A percentile compares a stretch with the other conserved stretches of the same genome.
Conservation (phyloP, 2,113 vertebrate genomes). For the Dascyllus trimaculatus region DNA sequence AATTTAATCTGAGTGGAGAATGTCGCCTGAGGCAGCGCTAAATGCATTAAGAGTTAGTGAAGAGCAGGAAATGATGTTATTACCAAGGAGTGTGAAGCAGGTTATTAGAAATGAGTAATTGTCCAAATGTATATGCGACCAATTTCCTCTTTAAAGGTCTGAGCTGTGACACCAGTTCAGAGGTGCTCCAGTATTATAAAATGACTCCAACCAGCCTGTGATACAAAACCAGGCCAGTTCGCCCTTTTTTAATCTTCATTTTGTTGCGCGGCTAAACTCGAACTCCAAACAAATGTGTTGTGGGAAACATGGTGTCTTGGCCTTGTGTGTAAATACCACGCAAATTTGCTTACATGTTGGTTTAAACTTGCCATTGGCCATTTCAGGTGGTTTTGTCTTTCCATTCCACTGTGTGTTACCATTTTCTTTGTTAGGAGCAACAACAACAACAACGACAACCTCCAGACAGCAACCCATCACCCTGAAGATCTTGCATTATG, state of each 20-base stretch:
- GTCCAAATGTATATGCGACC: conserved; percentile 45
- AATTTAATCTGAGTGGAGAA: conserved; percentile 70
- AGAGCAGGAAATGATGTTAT: conserved; percentile 64
- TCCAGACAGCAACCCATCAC: no score
- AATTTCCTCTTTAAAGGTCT: conserved; percentile 47
- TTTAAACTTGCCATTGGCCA: no score
- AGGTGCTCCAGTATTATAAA: background rate
- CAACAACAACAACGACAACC: no score
- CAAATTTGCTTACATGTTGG: no score
- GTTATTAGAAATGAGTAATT: conserved; percentile 74
- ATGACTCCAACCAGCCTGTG: background rate
- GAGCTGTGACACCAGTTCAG: conserved; percentile 3
- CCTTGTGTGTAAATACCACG: no score
- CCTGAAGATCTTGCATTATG: no score
- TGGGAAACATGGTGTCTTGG: no score
- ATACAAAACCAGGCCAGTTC: background rate
- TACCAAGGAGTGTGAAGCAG: conserved; percentile 49
- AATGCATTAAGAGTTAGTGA: conserved; percentile 65
- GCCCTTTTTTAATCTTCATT: background rate
- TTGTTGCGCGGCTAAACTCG: no score
- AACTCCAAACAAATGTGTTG: no score
- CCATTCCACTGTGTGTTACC: no score
- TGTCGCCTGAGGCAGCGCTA: conserved; percentile 59
- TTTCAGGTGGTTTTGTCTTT: no score
- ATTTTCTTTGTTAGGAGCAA: no score